Conservation (phyloP, 1,140 invertebrate species). For the Dryas iulia region DNA sequence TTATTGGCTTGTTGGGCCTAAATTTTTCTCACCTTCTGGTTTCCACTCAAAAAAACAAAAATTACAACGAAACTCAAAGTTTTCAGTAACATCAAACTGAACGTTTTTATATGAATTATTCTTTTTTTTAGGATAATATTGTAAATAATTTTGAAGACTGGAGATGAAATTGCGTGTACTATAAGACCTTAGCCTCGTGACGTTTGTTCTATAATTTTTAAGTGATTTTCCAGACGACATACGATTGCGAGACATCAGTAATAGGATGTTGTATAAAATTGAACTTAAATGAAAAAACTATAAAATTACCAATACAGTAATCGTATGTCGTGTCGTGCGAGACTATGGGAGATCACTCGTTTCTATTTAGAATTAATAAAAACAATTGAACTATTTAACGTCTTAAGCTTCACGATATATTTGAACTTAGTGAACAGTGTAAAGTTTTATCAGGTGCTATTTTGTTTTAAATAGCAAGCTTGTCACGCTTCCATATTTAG, state of each 20-base stretch:
- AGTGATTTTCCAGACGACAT: not conserved
- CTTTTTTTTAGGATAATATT: not conserved
- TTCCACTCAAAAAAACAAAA: not conserved
- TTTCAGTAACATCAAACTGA: slow-evolving; percentile 4
- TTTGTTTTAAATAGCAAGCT: slow-evolving; percentile 23
- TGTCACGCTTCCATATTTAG: slow-evolving; percentile 25
- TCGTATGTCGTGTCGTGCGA: not conserved
- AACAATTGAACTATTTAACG: slow-evolving; percentile 15
- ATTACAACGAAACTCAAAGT: slow-evolving; percentile 20
- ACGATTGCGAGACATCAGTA: not conserved
- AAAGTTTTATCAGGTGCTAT: slow-evolving; percentile 26
- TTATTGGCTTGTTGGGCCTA: not conserved
- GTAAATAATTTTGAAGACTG: slow-evolving; percentile 18
- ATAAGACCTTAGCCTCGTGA: not conserved
- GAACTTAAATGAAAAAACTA: not conserved
- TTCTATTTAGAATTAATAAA: not conserved
- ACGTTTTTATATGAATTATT: slow-evolving; percentile 12
- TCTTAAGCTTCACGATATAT: slow-evolving; percentile 10
- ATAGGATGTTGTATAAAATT: not conserved
- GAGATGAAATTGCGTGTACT: slow-evolving; percentile 1
- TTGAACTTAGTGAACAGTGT: slow-evolving; percentile 16
- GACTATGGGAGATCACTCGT: not conserved
- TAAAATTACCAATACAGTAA: not conserved
- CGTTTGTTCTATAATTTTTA: not conserved
- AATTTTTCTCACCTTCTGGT: not conserved